These are phyloP conservation scores for Oreochromis spilurus DNA, from an alignment of 2,113 vertebrate species.

Conservation along the genomic window DNA sequence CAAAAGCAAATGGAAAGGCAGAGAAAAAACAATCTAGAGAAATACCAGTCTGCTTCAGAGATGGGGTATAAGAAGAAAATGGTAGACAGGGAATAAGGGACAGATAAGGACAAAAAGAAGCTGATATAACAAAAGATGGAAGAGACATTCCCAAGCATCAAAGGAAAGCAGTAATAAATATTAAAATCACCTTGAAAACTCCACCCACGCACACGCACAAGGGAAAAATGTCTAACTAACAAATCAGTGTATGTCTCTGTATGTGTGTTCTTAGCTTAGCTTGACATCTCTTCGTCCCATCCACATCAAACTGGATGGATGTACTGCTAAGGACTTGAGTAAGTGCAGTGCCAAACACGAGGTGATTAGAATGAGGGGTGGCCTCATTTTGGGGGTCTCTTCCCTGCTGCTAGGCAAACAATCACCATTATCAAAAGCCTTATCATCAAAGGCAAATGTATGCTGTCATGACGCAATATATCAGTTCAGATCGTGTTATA, in stretches of 20 bases:
- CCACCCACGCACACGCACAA: neutral
- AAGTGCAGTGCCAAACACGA: neutral
- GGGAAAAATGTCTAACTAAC: neutral
- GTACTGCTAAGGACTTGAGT: neutral
- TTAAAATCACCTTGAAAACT: constrained; percentile 23
- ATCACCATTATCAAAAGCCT: neutral
- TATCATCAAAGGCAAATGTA: neutral
- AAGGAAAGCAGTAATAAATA: constrained; percentile 19
- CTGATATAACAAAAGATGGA: neutral
- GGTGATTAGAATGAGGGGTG: neutral
- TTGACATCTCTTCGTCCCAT: neutral
- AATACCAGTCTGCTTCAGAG: neutral
- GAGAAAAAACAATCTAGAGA: neutral
- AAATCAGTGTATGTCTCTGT: neutral
- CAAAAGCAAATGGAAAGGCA: neutral
- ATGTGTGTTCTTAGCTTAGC: neutral
- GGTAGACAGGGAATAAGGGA: neutral
- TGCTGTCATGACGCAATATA: neutral
- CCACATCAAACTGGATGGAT: neutral
- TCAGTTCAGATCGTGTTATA: neutral
- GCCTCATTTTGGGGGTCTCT: neutral
- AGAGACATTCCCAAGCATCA: neutral
- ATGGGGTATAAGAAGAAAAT: neutral
- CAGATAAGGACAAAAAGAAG: neutral
- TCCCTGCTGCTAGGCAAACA: neutral